Percentiles rank a stretch among this genome's conserved stretches.
These are phyloP conservation scores for Trichonephila inaurata DNA, from an alignment of 1,140 invertebrate species.

Conservation along the genomic window DNA sequence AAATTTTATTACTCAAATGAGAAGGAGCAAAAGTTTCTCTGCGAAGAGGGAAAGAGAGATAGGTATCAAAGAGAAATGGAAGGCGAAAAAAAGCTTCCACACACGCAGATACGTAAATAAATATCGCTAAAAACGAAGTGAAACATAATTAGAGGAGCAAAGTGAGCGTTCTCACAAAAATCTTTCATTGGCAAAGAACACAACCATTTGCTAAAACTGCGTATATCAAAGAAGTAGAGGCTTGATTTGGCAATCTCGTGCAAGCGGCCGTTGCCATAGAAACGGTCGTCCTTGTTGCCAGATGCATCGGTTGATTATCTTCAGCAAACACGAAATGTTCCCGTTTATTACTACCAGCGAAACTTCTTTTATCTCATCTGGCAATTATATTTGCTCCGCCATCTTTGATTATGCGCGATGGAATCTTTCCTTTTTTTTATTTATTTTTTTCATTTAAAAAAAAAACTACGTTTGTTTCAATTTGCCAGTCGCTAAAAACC, in stretches of 20 bases:
- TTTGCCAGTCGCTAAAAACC: slow-evolving; percentile 72
- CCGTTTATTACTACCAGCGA: slow-evolving; percentile 75
- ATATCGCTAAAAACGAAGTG: slow-evolving; percentile 69
- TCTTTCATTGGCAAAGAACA: slow-evolving; percentile 73
- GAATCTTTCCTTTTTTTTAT: slow-evolving; percentile 46
- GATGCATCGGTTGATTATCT: slow-evolving; percentile 77
- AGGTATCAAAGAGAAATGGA: slow-evolving; percentile 28
- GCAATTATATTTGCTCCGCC: slow-evolving; percentile 76
- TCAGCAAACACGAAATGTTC: slow-evolving; percentile 77
- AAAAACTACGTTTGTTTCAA: slow-evolving; percentile 72
- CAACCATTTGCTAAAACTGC: slow-evolving; percentile 74
- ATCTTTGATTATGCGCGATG: slow-evolving; percentile 76
- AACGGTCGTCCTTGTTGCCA: slow-evolving; percentile 76
- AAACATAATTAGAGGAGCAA: slow-evolving; percentile 71
- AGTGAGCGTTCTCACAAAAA: slow-evolving; percentile 68
- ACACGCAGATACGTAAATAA: slow-evolving; percentile 57
- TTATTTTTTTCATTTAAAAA: neutral
- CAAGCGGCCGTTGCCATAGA: slow-evolving; percentile 70
- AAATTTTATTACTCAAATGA: slow-evolving; percentile 50
- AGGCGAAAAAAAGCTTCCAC: neutral
- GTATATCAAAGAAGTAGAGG: slow-evolving; percentile 73
- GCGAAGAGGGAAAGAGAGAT: too few species aligned
- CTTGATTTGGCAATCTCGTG: slow-evolving; percentile 77
- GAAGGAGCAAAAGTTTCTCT: slow-evolving; percentile 25
- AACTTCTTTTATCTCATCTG: slow-evolving; percentile 76